Evolutionary conservation across 2,113 vertebrate species (phyloP), one percentile per base, ranked within the genome.

Genomic region (Marmota flaviventris): DNA sequence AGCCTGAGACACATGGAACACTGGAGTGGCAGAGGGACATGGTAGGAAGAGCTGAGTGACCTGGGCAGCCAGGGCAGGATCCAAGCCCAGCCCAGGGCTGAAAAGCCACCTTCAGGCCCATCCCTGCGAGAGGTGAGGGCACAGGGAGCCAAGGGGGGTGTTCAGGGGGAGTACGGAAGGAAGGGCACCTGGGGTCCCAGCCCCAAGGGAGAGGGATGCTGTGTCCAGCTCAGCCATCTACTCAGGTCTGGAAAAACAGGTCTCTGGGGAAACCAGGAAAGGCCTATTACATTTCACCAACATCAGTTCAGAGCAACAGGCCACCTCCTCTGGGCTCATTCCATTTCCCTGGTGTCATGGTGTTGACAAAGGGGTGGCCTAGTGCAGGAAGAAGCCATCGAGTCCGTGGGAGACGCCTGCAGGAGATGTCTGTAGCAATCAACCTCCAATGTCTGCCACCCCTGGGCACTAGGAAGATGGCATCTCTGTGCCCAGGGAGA

Each of bases 391-490:
- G 92, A 27, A 58, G 14, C 45, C 56, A 17, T 34, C 29, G 17
- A 29, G 6, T 45, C 56, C n/a, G 42, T 27, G 32, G 8, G 12
- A 34, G 29, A 39, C 58, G 7, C 22, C 85, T 25, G 5, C 13
- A 3, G 0, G 0, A 32, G 72, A 29, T 5, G 29, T 51, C 61
- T 53, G 61, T 45, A 27, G 11, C 67, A 76, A 22, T 5, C 37
- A 3, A 20, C 10, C 8, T 51, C 22, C 0, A 22, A 18, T 1
- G n/a, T 7, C 42, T 8, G 39, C 39, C 24, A 25, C 72, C 6
- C 6, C 27, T 0, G 0, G 0, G 1, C 16, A 5, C 69, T 5
- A 16, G 32, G 24, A 85, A 37, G 56, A 8, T 14, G 77, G 12
- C 78, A 63, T 18, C 37, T 77, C 58, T 29, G 29, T 63, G 85